Evolutionary conservation across 2,888 invertebrate genomes (phyloP).

Genomic region (Callosobruchus maculatus): DNA sequence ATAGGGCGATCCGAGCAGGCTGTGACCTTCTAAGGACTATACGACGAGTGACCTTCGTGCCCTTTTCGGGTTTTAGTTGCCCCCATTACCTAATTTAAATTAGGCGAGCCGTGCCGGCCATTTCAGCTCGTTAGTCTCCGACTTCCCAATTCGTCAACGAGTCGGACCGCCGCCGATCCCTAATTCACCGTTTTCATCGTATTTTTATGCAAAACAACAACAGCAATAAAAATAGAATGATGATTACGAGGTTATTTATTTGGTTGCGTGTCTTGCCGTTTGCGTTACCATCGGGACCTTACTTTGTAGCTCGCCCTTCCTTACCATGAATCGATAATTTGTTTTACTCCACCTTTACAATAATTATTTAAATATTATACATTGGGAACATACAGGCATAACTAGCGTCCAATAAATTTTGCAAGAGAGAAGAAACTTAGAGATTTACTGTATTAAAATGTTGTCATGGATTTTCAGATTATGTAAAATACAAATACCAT

Average conservation of each 20-base stretch:
- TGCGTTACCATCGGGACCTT: neutral
- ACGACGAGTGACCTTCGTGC: neutral
- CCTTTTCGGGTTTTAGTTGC: conserved; percentile 6
- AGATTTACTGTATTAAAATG: too few relatives aligned
- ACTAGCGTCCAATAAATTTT: too few relatives aligned
- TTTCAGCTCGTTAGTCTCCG: neutral
- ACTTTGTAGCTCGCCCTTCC: neutral
- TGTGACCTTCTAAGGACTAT: too few relatives aligned
- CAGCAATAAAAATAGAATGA: conserved; percentile 5
- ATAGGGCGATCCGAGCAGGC: too few relatives aligned
- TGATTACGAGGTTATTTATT: conserved; percentile 14
- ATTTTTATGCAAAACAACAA: neutral
- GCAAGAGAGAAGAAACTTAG: too few relatives aligned
- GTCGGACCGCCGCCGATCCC: neutral
- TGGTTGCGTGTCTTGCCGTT: conserved; percentile 8
- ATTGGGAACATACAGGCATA: too few relatives aligned
- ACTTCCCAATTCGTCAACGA: neutral
- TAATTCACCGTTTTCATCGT: neutral
- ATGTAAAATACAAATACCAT: too few relatives aligned
- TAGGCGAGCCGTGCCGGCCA: conserved; percentile 4
- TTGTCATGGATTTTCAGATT: too few relatives aligned
- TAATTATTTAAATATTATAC: too few relatives aligned
- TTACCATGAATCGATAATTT: neutral
- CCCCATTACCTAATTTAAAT: conserved; percentile 13
- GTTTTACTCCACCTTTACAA: too few relatives aligned